These are phyloP conservation scores for Cottus gobio DNA, from an alignment of 2,113 vertebrate species.

Conservation along the genomic window DNA sequence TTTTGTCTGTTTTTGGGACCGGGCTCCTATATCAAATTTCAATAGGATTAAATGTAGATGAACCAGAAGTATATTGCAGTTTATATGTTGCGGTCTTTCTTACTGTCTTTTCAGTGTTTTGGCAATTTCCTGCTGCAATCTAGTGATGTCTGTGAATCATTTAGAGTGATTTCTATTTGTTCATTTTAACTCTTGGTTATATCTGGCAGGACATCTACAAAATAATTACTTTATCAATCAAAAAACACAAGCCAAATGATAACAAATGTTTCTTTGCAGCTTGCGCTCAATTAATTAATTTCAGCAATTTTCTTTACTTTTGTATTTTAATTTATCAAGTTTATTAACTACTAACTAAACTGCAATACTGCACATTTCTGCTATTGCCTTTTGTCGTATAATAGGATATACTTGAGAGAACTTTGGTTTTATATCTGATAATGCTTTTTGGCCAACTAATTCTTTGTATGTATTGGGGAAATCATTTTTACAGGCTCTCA, in stretches of 20 bases:
- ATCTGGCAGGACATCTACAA: not conserved
- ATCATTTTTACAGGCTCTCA: slow-evolving; percentile 19
- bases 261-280: not conserved
- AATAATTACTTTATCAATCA: not conserved
- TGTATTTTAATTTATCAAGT: not conserved
- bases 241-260: not conserved
- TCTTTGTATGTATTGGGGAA: not conserved
- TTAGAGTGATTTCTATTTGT: not conserved
- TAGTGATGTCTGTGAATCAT: not conserved
- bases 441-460: not conserved
- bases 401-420: not conserved
- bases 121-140: not conserved
- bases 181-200: not conserved
- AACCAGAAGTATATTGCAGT: not conserved
- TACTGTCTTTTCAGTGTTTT: not conserved
- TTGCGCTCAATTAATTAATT: not conserved
- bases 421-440: not conserved
- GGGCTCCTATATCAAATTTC: not conserved
- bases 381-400: not conserved
- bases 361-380: not conserved
- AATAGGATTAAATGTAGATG: not conserved
- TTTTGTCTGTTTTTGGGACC: not conserved
- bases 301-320: not conserved
- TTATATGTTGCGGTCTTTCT: not conserved
- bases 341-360: not conserved